A percentile compares a stretch with the other conserved stretches of the same genome.
Conservation (phyloP, 1,140 invertebrate genomes). For the Pseudomyrmex gracilis region DNA sequence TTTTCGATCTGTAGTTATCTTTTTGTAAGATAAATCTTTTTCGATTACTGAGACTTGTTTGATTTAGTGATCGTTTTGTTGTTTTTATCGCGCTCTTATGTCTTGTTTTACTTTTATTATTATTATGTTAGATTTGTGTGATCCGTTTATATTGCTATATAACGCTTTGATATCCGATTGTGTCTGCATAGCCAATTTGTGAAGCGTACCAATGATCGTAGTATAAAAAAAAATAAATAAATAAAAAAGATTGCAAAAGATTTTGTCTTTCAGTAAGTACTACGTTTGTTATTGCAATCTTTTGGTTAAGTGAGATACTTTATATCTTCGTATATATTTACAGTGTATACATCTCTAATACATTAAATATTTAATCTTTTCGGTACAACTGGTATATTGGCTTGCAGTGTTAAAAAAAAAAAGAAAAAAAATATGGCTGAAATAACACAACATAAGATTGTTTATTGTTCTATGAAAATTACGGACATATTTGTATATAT, state of each 20-base stretch:
- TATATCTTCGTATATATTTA: background rate
- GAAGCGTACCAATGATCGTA: background rate
- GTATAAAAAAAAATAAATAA: constrained; percentile 13
- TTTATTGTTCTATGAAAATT: too few relatives aligned
- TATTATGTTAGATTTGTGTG: constrained; percentile 70
- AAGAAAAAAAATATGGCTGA: too few relatives aligned
- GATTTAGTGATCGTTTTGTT: background rate
- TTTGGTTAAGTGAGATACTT: constrained; percentile 13
- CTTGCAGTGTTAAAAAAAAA: too few relatives aligned
- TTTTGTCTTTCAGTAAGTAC: constrained; percentile 47
- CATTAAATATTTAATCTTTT: too few relatives aligned
- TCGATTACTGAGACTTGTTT: too few relatives aligned
- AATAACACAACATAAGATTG: too few relatives aligned
- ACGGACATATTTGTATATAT: too few relatives aligned
- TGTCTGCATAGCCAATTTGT: constrained; percentile 47
- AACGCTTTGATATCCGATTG: constrained; percentile 56
- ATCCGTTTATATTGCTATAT: constrained; percentile 68
- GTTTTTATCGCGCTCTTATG: background rate
- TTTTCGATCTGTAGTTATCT: too few relatives aligned
- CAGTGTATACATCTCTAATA: constrained; percentile 37
- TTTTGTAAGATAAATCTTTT: too few relatives aligned
- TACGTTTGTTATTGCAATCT: constrained; percentile 49
- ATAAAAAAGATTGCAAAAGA: constrained; percentile 45
- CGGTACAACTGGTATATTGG: too few relatives aligned
- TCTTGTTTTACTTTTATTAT: constrained; percentile 43